Percentiles rank a stretch among this genome's conserved stretches.
phyloP scores from a whole-genome alignment of 2,888 invertebrate genomes.

The Cheilosia impressa region DNA sequence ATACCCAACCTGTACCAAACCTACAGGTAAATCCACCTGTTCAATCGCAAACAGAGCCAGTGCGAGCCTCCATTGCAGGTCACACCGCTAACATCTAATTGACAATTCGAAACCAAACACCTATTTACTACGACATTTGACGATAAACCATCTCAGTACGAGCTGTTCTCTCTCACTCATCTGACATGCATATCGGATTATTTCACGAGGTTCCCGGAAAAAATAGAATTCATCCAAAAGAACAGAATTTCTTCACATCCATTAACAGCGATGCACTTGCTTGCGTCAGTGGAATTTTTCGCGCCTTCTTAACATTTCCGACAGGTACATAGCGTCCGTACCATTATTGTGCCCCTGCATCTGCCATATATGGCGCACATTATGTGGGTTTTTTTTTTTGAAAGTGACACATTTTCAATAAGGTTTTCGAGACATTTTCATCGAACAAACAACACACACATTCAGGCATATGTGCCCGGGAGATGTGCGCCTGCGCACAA shows the following conservation, averaged over 20 bases:
- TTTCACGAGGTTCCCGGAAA: conserved; percentile 48
- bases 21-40: no score
- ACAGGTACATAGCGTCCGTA: conserved; percentile 37
- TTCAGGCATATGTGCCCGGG: not conserved
- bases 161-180: not conserved
- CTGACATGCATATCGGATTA: conserved; percentile 39
- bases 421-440: conserved; percentile 29
- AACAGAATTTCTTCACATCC: conserved; percentile 18
- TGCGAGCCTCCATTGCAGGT: no score
- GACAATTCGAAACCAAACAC: conserved; percentile 49
- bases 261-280: conserved; percentile 24
- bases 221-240: not conserved
- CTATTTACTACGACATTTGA: conserved; percentile 37
- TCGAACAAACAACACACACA: conserved; percentile 22
- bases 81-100: conserved; percentile 26
- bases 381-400: conserved; percentile 21
- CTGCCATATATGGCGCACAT: conserved; percentile 39
- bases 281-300: conserved; percentile 43
- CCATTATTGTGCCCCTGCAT: conserved; percentile 15
- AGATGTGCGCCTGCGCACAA: conserved; percentile 26
- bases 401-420: conserved; percentile 67
- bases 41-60: no score
- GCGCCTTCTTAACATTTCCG: conserved; percentile 62
- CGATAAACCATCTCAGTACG: conserved; percentile 32
- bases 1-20: no score